Evolutionary conservation across 2,113 vertebrate species (phyloP).

Genomic region (Sakesphorus luctuosus): DNA sequence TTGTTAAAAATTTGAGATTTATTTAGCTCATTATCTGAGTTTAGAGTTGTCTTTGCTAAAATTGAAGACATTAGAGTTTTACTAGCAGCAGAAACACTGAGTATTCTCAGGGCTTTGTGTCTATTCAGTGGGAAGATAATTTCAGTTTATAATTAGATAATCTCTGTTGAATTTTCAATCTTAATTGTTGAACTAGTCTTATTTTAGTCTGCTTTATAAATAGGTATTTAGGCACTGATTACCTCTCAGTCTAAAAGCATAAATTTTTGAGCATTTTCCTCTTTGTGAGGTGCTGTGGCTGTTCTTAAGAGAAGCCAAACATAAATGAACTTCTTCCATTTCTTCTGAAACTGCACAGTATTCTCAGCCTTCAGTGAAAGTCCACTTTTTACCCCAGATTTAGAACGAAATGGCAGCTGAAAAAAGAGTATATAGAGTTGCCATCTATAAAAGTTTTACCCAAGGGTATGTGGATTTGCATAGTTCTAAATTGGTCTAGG

Average conservation of each 20-base stretch:
- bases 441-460: background rate
- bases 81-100: background rate
- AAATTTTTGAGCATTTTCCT: background rate
- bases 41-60: background rate
- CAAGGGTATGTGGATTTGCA: background rate
- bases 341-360: background rate
- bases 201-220: background rate
- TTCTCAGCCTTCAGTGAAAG: background rate
- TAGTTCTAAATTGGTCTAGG: background rate
- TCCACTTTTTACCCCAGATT: background rate
- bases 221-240: background rate
- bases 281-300: background rate
- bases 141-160: background rate
- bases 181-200: background rate
- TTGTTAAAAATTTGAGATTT: constrained; percentile 24
- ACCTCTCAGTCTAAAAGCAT: background rate
- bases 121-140: background rate
- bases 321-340: background rate
- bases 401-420: background rate
- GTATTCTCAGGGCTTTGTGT: background rate
- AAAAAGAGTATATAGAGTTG: background rate
- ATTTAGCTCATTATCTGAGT: constrained; percentile 14
- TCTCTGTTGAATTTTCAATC: background rate
- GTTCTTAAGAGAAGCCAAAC: background rate
- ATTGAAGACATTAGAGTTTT: background rate